Conservation (phyloP, 1,140 invertebrate genomes). For the Lordiphosa clarofinis region DNA sequence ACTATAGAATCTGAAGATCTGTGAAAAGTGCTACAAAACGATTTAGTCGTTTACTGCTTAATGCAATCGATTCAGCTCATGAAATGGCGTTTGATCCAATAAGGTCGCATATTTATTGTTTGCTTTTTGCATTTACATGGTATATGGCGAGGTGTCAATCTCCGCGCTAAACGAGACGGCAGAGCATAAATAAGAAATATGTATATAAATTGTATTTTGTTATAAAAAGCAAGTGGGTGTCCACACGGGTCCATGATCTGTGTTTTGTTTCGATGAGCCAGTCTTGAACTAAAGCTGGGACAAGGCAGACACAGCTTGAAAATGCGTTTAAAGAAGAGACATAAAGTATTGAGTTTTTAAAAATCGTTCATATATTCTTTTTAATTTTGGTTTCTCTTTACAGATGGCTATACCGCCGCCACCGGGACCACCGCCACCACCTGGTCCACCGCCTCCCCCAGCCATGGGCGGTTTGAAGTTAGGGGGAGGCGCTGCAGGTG, state of each 20-base stretch:
- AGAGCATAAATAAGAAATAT: constrained; percentile 58
- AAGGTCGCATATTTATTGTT: too few species aligned
- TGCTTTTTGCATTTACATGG: too few species aligned
- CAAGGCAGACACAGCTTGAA: constrained; percentile 23
- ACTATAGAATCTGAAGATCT: too few species aligned
- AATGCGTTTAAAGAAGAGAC: constrained; percentile 36
- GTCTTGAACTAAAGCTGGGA: constrained; percentile 40
- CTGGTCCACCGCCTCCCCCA: constrained; percentile 83
- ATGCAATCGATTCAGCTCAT: too few species aligned
- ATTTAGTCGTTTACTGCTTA: too few species aligned
- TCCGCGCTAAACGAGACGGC: constrained; percentile 41
- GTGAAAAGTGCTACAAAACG: too few species aligned
- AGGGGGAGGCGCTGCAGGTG: constrained; percentile 76
- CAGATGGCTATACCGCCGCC: constrained; percentile 82
- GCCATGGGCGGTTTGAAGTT: constrained; percentile 79
- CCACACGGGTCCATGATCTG: constrained; percentile 38
- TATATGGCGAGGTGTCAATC: constrained; percentile 62
- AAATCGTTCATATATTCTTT: neutral
- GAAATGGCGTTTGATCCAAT: too few species aligned
- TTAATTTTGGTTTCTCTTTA: constrained; percentile 1
- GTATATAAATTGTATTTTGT: constrained; percentile 57
- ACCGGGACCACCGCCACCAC: constrained; percentile 83
- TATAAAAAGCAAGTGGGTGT: constrained; percentile 55
- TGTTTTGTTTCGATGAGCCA: constrained; percentile 18
- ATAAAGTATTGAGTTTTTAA: neutral